Evolutionary conservation across 2,888 invertebrate genomes (phyloP), one percentile per base, ranked within the genome.

Genomic region (Drosophila kambysellisi): DNA sequence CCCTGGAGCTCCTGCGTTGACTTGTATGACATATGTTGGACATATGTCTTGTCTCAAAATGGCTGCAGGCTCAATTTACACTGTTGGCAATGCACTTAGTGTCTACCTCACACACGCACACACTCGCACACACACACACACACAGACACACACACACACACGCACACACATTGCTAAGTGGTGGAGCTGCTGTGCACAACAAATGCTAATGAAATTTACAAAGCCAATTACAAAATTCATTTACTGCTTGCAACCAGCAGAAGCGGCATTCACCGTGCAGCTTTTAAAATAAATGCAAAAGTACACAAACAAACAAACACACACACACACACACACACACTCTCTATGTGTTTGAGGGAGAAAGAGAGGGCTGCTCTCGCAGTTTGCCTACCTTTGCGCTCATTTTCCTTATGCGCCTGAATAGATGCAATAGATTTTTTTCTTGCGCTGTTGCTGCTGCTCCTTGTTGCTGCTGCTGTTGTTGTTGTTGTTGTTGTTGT

Each of bases 341-440:
- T 25, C 20, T 25, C 20, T 20, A 48, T 5, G 54, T 2, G 20
- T 43, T 9, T 12, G 20, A 43, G n/a, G 30, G 20, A 57, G 53
- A 20, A 17, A n/a, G 54, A 35, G 60, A 66, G 61, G 43, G 70
- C 25, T 37, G 30, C 32, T 30, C 68, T 29, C 71, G 65, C 76
- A 74, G 71, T 78, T 87, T 59, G 76, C 88, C 74, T 89, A 89
- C 86, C 86, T 86, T 86, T 82, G 86, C 86, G 90, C 86, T 86
- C 86, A 86, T 86, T 89, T 86, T 86, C 74, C 76, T 76, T 89
- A 76, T 89, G 86, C 86, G 86, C 90, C 83, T 64, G 59, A 85
- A 90, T 76, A 58, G 71, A 88, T 89, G 86, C 86, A 88, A 88
- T 79, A 60, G 67, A 66, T 68, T 76, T 76, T 68, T 70, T 64